Base-by-base conservation (phyloP, 2,888 invertebrate species). In the Mesoligia furuncula region DNA sequence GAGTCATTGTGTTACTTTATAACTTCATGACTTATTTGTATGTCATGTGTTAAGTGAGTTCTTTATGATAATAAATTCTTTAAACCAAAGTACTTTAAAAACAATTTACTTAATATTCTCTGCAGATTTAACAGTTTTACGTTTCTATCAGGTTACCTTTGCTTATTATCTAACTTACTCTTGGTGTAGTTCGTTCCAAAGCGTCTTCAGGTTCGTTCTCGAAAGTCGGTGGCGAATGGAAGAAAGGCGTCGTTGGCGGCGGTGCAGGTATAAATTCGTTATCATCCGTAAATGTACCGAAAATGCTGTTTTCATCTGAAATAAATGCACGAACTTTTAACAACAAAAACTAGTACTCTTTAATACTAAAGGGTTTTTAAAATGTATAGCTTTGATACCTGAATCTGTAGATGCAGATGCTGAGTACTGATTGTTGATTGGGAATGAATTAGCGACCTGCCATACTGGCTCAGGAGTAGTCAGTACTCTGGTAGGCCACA, bases 281-380 rank as follows among this genome's bases (percentile, higher is more conserved):
- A 24, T 90, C 89, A 65, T 93, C 93, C 5, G 95, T 93, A 81
- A 96, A 96, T 74, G 91, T 90, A 17, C 96, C 96, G 69, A 96
- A 96, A 80, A 96, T 96, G 83, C 96, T 96, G 88, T 96, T 96
- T 90, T 96, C 96, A 88, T 96, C 96, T 96, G 87, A 74, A 82
- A 84, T 42, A 73, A 83, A 76, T 51, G 48, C 39, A 64, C 31
- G 20, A 36, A 59, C 54, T 79, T 86, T 83, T 39, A 84, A 86
- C 64, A 86, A 84, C 73, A 79, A 27, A 75, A 71, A 79, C 69
- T 75, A 70, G 86, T 67, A 62, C 39, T 73, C 1, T 36, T 17
- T 31, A 64, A 70, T 1, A 36, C 0, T 61, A 24, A 48, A 54
- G 61, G 5, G 20, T 39, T 6, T 3, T 57, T 27, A 15, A 45